Evolutionary conservation across 2,113 vertebrate genomes (phyloP).

Genomic region (Conger conger): DNA sequence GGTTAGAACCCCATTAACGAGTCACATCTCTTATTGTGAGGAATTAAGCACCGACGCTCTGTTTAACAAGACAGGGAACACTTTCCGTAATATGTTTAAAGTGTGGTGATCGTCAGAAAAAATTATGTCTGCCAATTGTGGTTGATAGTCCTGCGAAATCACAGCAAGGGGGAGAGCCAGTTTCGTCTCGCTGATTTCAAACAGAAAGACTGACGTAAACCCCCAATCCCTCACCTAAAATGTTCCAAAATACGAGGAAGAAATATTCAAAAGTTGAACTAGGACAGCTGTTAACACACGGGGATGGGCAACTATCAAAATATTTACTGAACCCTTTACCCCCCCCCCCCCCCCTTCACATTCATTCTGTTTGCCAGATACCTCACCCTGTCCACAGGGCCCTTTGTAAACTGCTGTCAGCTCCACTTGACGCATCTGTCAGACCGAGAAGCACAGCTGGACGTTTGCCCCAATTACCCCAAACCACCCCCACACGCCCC

Average conservation of each 20-base stretch:
- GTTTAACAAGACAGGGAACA: not conserved
- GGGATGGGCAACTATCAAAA: not conserved
- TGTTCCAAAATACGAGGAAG: too few species aligned
- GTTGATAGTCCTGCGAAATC: not conserved
- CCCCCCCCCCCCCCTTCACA: not conserved
- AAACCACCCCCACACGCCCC: not conserved
- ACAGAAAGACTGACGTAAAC: too few species aligned
- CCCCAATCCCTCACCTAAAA: too few species aligned
- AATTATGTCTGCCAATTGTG: not conserved
- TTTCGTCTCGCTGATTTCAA: too few species aligned
- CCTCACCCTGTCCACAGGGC: not conserved
- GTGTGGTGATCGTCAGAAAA: not conserved
- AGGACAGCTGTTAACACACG: too few species aligned
- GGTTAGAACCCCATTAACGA: not conserved
- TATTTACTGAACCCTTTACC: not conserved
- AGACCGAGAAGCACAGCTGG: not conserved
- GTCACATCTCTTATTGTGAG: constrained; percentile 1
- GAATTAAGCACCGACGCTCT: not conserved
- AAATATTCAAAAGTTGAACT: too few species aligned
- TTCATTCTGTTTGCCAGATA: not conserved
- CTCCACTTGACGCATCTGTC: not conserved
- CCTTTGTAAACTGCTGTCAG: not conserved
- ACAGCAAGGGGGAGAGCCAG: not conserved
- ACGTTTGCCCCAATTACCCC: not conserved
- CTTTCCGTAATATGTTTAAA: not conserved